Evolutionary conservation across 2,797 vertebrate species (phyloP).

Genomic region (Nyctibius grandis): DNA sequence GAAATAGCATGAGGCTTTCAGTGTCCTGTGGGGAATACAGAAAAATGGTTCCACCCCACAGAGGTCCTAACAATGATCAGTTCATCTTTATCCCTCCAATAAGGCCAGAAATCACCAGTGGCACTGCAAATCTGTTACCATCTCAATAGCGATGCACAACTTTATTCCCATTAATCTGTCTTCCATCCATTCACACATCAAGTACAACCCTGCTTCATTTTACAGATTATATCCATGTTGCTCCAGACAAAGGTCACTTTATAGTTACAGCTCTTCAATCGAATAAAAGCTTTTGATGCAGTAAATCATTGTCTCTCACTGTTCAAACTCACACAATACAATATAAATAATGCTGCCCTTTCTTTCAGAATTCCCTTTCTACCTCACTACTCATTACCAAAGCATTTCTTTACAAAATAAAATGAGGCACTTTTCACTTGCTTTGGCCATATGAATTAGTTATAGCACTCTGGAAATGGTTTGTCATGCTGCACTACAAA

Average conservation of each 20-base stretch:
- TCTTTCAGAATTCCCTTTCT: constrained; percentile 55
- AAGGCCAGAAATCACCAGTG: constrained; percentile 52
- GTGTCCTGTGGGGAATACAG: constrained; percentile 9
- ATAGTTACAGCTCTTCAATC: constrained; percentile 59
- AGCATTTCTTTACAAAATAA: constrained; percentile 53
- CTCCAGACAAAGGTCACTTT: constrained; percentile 71
- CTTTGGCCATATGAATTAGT: constrained; percentile 30
- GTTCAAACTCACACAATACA: constrained; percentile 44
- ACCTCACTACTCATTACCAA: constrained; percentile 4
- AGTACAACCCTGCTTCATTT: constrained; percentile 68
- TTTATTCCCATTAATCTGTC: constrained; percentile 71
- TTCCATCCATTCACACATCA: constrained; percentile 69
- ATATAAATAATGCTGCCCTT: constrained; percentile 63
- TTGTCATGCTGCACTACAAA: not conserved
- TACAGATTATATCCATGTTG: constrained; percentile 66
- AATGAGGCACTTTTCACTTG: constrained; percentile 36
- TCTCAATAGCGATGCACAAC: constrained; percentile 70
- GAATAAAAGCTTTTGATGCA: constrained; percentile 64
- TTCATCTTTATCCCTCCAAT: constrained; percentile 63
- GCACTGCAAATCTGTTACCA: constrained; percentile 66
- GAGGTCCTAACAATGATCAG: constrained; percentile 67
- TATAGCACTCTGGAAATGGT: not conserved
- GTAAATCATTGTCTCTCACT: constrained; percentile 57
- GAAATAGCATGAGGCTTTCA: constrained; percentile 10
- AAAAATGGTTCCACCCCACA: constrained; percentile 43